A percentile compares a stretch with the other conserved stretches of the same genome.
These are phyloP conservation scores for Grapholita molesta DNA, from an alignment of 1,140 invertebrate species.

Conservation along the genomic window DNA sequence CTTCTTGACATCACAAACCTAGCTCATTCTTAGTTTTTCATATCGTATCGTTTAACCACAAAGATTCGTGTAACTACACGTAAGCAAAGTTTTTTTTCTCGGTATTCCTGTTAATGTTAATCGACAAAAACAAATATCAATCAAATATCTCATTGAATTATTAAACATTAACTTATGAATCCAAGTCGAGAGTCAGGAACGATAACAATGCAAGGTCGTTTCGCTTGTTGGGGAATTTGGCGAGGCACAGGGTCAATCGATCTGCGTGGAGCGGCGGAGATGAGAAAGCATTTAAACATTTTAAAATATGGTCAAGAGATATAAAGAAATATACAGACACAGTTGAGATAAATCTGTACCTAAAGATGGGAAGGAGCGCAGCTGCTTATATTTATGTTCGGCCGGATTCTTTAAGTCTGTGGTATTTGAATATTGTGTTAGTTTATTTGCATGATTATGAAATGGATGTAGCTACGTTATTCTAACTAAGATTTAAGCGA, in stretches of 20 bases:
- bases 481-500: neutral
- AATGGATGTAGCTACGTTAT: neutral
- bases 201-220: slow-evolving; percentile 40
- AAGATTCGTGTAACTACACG: too few species aligned
- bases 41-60: too few species aligned
- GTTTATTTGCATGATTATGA: slow-evolving; percentile 42
- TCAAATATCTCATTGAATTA: neutral
- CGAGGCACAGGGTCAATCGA: slow-evolving; percentile 19
- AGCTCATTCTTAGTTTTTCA: too few species aligned
- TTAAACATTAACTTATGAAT: slow-evolving; percentile 24
- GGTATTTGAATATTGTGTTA: slow-evolving; percentile 52
- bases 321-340: slow-evolving; percentile 33
- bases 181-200: slow-evolving; percentile 23
- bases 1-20: too few species aligned
- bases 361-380: slow-evolving; percentile 30
- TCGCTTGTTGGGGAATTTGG: slow-evolving; percentile 33
- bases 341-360: slow-evolving; percentile 45
- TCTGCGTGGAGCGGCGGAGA: slow-evolving; percentile 1
- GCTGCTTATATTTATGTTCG: slow-evolving; percentile 55
- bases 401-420: slow-evolving; percentile 42
- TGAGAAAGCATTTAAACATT: neutral
- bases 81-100: neutral
- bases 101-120: neutral
- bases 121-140: neutral
- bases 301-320: neutral